phyloP scores from a whole-genome alignment of 2,113 vertebrate genomes.

The Eclectus roratus region DNA sequence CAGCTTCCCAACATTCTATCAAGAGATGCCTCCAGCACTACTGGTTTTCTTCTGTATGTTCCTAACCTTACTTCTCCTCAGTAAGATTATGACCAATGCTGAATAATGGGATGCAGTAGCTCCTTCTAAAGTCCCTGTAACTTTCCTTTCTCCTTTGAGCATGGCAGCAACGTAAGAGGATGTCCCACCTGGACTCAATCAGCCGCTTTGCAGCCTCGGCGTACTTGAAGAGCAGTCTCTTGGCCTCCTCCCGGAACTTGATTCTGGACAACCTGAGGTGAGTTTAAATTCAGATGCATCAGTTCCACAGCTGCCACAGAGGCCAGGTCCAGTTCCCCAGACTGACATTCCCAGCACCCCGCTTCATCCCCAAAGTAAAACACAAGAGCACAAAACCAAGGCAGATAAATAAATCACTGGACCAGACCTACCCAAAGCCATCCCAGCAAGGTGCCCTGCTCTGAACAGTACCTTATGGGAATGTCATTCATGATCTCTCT shows the following conservation, averaged over 20 bases:
- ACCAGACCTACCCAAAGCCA: background rate
- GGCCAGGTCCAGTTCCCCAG: background rate
- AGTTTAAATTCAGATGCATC: background rate
- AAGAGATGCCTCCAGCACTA: background rate
- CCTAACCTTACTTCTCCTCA: background rate
- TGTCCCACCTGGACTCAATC: constrained; percentile 92
- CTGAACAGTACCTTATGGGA: constrained; percentile 86
- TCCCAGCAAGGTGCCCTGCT: background rate
- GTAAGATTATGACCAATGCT: background rate
- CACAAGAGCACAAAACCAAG: rapidly evolving
- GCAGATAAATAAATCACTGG: background rate
- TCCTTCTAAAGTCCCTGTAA: background rate
- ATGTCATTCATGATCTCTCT: constrained; percentile 99
- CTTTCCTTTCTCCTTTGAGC: background rate
- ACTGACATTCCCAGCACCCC: background rate
- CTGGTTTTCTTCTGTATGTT: background rate
- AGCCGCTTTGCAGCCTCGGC: constrained; percentile 95
- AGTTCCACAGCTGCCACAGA: background rate
- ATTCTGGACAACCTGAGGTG: constrained; percentile 89
- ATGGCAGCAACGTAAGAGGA: background rate
- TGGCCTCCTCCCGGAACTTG: constrained; percentile 97
- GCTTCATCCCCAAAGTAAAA: background rate
- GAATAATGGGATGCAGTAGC: background rate
- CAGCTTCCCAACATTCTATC: background rate
- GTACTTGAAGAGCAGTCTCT: constrained; percentile 93